Base-by-base conservation (phyloP, 2,888 invertebrate species). In the Crematogaster levior region DNA sequence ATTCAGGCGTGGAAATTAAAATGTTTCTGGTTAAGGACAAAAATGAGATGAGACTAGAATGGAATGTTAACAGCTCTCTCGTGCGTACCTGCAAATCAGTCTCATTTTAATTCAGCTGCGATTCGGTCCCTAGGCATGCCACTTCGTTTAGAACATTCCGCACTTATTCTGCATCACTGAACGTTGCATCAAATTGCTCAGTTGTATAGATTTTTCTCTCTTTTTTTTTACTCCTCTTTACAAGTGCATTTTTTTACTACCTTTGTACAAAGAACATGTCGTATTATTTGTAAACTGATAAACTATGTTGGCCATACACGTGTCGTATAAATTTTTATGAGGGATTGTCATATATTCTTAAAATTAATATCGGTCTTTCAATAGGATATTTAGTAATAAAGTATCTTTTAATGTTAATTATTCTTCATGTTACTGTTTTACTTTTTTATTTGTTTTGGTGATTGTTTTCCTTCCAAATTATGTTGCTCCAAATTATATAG, bases 1-100 rank as follows among this genome's bases (percentile, higher is more conserved):
- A 95, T 95, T 95, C 95, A 95, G 90, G 94, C 94, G 93, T 94
- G 92, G 94, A 93, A 94, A 95, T 95, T 91, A 91, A 92, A 92
- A 91, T 92, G 91, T 90, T 88, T 88, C 92, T 91, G 92, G 89
- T 92, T 92, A 87, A 81, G 83, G 87, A 89, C 86, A 73, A 74
- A 81, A 84, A 88, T 88, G 84, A 86, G 86, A 86, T 81, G 86
- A 88, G 84, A 83, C 72, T 80, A 81, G 80, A 56, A 65, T 70
- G 43, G 68, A 77, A 79, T 82, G 75, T 81, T 77, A 46, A 77
- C 27, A 24, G 56, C 66, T 88, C 85, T 90, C 90, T 91, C 87
- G 63, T 88, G 84, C 90, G 87, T 89, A 81, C 85, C 88, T 90
- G 63, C 79, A 87, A 90, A 92, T 92, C 92, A 90, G 92, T 90